phyloP scores from a whole-genome alignment of 2,888 invertebrate genomes.

The Microplitis deprimator region DNA sequence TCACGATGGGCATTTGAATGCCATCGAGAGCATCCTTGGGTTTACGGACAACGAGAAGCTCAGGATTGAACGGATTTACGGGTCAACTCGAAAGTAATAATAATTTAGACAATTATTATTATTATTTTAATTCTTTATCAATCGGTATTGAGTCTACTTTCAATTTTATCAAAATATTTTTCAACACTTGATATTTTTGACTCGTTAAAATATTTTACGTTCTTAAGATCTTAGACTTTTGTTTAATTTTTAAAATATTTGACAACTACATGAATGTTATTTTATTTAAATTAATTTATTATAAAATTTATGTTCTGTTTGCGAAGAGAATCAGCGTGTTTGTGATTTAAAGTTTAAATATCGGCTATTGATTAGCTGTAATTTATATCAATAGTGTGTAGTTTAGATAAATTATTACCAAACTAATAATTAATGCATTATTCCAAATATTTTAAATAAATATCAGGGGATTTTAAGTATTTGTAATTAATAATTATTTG shows the following conservation, averaged over 20 bases:
- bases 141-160: constrained; percentile 14
- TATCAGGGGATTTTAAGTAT: neutral
- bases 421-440: constrained; percentile 13
- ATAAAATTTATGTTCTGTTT: neutral
- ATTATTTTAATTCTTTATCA: neutral
- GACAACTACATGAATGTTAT: neutral
- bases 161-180: constrained; percentile 2
- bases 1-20: constrained; percentile 88
- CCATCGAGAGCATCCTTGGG: constrained; percentile 92
- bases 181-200: constrained; percentile 4
- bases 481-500: constrained; percentile 4
- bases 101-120: constrained; percentile 18
- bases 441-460: neutral
- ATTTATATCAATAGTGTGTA: constrained; percentile 50
- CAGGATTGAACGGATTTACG: constrained; percentile 79
- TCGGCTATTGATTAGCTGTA: constrained; percentile 50
- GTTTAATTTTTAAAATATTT: neutral
- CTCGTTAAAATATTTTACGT: constrained; percentile 6
- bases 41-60: constrained; percentile 86
- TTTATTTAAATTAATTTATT: constrained; percentile 1
- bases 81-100: constrained; percentile 63
- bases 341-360: constrained; percentile 9
- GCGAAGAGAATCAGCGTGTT: neutral
- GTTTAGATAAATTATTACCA: constrained; percentile 3
- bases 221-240: neutral